phyloP scores from a whole-genome alignment of 2,797 vertebrate genomes.

The Gymnothorax javanicus region DNA sequence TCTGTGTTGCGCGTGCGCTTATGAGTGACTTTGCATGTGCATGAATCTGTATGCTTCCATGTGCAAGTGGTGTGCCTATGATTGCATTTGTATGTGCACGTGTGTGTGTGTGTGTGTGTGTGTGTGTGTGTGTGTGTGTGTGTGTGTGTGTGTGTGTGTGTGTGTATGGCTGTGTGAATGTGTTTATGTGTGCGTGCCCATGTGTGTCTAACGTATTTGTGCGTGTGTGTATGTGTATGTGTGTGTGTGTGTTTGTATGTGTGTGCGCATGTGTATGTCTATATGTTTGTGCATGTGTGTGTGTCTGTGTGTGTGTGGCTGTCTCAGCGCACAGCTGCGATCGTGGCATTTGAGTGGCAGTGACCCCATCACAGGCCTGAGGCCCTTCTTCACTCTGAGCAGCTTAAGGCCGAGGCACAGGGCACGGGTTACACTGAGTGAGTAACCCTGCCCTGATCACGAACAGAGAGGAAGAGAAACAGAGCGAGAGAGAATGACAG shows the following conservation, averaged over 20 bases:
- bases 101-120: not conserved
- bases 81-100: not conserved
- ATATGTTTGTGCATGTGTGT: not conserved
- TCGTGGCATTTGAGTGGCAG: not conserved
- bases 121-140: not conserved
- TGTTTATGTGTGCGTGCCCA: not conserved
- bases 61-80: too few species aligned
- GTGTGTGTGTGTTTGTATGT: not conserved
- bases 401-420: not conserved
- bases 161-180: not conserved
- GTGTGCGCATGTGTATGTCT: not conserved
- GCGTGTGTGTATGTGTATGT: not conserved
- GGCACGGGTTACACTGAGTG: slow-evolving; percentile 45
- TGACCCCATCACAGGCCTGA: not conserved
- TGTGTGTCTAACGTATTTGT: not conserved
- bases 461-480: slow-evolving; percentile 45
- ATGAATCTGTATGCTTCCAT: too few species aligned
- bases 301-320: not conserved
- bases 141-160: not conserved
- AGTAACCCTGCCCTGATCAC: slow-evolving; percentile 46
- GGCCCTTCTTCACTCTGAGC: not conserved
- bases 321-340: not conserved
- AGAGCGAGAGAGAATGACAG: not conserved
- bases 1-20: not conserved
- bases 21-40: not conserved